A percentile compares a stretch with the other conserved stretches of the same genome.
phyloP scores from a whole-genome alignment of 2,113 vertebrate species.

The Ochotona princeps region DNA sequence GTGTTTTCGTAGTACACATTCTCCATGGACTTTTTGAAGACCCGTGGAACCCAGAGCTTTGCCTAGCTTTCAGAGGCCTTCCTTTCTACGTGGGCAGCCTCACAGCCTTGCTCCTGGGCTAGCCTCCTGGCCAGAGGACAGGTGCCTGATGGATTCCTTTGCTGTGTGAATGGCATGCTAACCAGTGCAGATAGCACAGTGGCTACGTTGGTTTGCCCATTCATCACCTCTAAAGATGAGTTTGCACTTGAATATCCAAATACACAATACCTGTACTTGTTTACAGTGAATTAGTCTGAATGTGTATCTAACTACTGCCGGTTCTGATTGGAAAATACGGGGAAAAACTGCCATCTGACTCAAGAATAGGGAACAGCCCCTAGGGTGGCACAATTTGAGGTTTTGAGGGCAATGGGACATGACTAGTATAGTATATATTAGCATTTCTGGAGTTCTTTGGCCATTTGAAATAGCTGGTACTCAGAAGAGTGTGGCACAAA shows the following conservation, averaged over 20 bases:
- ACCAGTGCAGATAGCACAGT: background rate
- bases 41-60: no score
- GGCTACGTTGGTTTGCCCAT: background rate
- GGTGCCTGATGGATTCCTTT: no score
- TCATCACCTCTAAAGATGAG: background rate
- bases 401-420: background rate
- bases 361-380: background rate
- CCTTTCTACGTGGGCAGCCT: no score
- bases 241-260: background rate
- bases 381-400: background rate
- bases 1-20: no score
- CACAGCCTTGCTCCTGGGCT: no score
- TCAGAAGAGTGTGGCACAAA: background rate
- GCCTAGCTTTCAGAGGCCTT: no score
- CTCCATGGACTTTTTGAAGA: no score
- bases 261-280: background rate
- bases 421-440: background rate
- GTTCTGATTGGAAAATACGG: background rate
- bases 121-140: background rate
- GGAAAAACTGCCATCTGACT: background rate
- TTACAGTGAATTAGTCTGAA: background rate
- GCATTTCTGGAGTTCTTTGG: background rate
- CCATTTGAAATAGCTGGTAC: slow-evolving; percentile 4
- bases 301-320: background rate
- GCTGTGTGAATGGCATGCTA: rapidly evolving